Conservation (phyloP, 2,888 invertebrate species). For the Gymnosoma rotundatum region DNA sequence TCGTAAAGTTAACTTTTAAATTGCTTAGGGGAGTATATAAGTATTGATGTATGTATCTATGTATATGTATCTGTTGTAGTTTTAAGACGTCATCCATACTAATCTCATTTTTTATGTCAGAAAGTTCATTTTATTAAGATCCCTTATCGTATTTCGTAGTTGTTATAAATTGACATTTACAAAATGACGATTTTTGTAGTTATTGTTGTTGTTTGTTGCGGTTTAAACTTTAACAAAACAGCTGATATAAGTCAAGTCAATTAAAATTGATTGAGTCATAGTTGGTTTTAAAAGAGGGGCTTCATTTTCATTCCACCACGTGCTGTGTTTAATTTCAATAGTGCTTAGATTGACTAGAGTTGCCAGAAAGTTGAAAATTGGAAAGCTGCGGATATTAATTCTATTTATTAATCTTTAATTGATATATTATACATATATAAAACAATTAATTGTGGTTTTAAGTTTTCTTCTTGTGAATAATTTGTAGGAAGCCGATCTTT, state of each 20-base stretch:
- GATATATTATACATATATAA: too few relatives aligned
- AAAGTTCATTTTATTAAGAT: slow-evolving; percentile 6
- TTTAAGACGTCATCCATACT: slow-evolving; percentile 36
- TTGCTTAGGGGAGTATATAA: slow-evolving; percentile 9
- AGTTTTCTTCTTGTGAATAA: too few relatives aligned
- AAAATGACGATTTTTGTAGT: background rate
- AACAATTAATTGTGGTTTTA: too few relatives aligned
- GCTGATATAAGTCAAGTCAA: slow-evolving; percentile 58
- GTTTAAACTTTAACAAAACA: slow-evolving; percentile 31
- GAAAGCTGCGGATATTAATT: too few relatives aligned
- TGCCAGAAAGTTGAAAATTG: background rate
- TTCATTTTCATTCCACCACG: slow-evolving; percentile 45
- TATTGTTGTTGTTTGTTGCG: background rate
- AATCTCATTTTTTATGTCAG: slow-evolving; percentile 37
- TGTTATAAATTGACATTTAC: slow-evolving; percentile 13
- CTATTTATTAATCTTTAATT: too few relatives aligned
- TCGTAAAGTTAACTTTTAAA: background rate
- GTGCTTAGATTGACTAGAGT: background rate
- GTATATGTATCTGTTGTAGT: slow-evolving; percentile 6
- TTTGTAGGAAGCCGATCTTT: too few relatives aligned
- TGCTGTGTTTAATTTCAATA: slow-evolving; percentile 26
- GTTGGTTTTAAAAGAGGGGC: background rate
- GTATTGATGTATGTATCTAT: background rate
- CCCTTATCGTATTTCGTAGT: slow-evolving; percentile 27
- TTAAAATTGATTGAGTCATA: slow-evolving; percentile 34